These are phyloP conservation scores for Limulus polyphemus DNA, from an alignment of 2,888 invertebrate genomes.

Conservation along the genomic window DNA sequence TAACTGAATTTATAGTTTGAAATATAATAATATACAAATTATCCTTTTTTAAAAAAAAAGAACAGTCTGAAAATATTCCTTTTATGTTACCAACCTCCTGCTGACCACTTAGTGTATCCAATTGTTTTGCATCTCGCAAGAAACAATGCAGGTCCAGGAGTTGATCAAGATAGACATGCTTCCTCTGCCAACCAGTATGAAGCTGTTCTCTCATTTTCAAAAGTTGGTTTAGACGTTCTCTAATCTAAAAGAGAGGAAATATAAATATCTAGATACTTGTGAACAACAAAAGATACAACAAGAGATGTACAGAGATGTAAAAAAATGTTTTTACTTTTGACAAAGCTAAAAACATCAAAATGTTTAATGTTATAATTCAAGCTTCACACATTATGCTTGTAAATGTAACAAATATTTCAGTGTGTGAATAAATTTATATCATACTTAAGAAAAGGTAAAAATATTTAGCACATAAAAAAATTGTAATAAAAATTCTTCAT, in stretches of 20 bases:
- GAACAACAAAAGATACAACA: too few relatives aligned
- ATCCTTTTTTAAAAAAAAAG: conserved; percentile 34
- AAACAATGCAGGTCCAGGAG: conserved; percentile 87
- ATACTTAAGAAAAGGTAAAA: too few relatives aligned
- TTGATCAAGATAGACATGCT: conserved; percentile 77
- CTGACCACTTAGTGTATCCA: conserved; percentile 72
- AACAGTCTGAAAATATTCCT: conserved; percentile 29
- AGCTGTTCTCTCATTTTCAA: conserved; percentile 64
- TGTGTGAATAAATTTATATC: too few relatives aligned
- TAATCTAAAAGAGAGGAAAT: conserved; percentile 30
- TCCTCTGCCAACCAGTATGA: conserved; percentile 72
- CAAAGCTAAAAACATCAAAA: too few relatives aligned
- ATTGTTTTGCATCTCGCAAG: conserved; percentile 79
- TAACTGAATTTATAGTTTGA: neutral
- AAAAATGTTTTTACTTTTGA: too few relatives aligned
- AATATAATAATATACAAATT: neutral
- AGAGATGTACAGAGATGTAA: too few relatives aligned
- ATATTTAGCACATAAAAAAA: too few relatives aligned
- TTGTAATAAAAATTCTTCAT: too few relatives aligned
- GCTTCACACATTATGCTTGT: too few relatives aligned
- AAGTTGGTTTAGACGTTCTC: conserved; percentile 44
- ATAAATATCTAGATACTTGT: too few relatives aligned
- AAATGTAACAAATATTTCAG: too few relatives aligned
- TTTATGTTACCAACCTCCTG: conserved; percentile 51
- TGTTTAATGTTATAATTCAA: too few relatives aligned